phyloP scores from a whole-genome alignment of 2,113 vertebrate genomes.

The Platycercus adscitus region DNA sequence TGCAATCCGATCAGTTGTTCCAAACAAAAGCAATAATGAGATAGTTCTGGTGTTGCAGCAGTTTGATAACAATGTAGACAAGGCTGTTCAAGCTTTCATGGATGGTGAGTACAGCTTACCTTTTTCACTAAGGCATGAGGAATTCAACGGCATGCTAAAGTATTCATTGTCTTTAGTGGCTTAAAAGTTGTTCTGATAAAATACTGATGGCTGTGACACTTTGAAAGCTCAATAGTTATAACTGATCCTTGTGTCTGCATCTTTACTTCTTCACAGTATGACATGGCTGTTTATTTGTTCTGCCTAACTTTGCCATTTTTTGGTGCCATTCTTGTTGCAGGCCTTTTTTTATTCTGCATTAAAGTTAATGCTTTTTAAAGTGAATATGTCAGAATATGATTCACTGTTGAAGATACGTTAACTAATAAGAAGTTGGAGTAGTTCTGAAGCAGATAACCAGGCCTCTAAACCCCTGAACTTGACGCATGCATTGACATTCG shows the following conservation, averaged over 20 bases:
- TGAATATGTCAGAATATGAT: neutral
- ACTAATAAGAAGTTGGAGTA: neutral
- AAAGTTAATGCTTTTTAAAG: neutral
- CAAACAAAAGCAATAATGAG: constrained; percentile 83
- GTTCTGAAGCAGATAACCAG: neutral
- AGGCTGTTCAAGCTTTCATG: constrained; percentile 83
- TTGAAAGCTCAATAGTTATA: neutral
- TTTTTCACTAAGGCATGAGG: neutral
- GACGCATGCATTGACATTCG: constrained; percentile 30
- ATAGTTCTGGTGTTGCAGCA: constrained; percentile 83
- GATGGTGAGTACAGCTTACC: constrained; percentile 72
- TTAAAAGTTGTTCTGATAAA: neutral
- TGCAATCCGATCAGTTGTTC: constrained; percentile 79
- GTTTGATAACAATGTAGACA: constrained; percentile 82
- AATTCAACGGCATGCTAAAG: neutral
- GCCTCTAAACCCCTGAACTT: neutral
- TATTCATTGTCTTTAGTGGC: neutral
- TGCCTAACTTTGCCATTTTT: neutral
- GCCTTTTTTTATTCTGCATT: neutral
- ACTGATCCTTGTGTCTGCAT: neutral
- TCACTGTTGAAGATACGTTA: neutral
- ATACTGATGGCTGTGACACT: neutral
- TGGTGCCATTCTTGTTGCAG: neutral
- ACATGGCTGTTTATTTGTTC: neutral
- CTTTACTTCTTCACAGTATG: neutral